Evolutionary conservation across 1,140 invertebrate genomes (phyloP).

Genomic region (Radopholus similis): DNA sequence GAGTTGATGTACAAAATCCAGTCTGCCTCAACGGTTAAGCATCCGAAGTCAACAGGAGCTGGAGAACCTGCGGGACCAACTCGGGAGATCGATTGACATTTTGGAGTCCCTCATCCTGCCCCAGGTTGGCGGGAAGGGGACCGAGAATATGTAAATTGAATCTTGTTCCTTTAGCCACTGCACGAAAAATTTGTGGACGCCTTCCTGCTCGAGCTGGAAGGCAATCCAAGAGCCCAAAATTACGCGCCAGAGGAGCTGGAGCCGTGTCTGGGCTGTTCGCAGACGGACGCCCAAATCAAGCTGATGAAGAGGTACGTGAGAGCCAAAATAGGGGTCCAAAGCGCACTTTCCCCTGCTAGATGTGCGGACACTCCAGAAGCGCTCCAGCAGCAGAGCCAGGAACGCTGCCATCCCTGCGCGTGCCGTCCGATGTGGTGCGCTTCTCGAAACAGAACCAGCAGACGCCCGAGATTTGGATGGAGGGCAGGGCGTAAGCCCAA

Average conservation of each 20-base stretch:
- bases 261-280: slow-evolving; percentile 30
- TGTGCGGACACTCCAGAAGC: too few species aligned
- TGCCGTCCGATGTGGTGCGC: slow-evolving; percentile 35
- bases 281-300: slow-evolving; percentile 8
- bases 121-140: slow-evolving; percentile 7
- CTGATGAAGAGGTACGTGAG: slow-evolving; percentile 24
- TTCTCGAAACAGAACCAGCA: slow-evolving; percentile 36
- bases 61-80: slow-evolving; percentile 24
- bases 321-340: too few species aligned
- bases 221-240: slow-evolving; percentile 5
- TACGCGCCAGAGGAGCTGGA: slow-evolving; percentile 13
- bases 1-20: background rate
- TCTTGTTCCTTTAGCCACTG: background rate
- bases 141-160: background rate
- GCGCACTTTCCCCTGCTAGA: too few species aligned
- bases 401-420: slow-evolving; percentile 16
- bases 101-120: slow-evolving; percentile 23
- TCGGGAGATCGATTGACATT: slow-evolving; percentile 28
- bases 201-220: slow-evolving; percentile 8
- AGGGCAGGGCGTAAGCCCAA: slow-evolving; percentile 14
- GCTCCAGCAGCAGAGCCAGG: slow-evolving; percentile 19
- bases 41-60: slow-evolving; percentile 22
- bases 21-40: background rate
- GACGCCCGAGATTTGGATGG: slow-evolving; percentile 28
- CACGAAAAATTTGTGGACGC: slow-evolving; percentile 35